A percentile compares a stretch with the other conserved stretches of the same genome.
These are phyloP conservation scores for Myopa testacea DNA, from an alignment of 2,888 invertebrate genomes.

Conservation along the genomic window DNA sequence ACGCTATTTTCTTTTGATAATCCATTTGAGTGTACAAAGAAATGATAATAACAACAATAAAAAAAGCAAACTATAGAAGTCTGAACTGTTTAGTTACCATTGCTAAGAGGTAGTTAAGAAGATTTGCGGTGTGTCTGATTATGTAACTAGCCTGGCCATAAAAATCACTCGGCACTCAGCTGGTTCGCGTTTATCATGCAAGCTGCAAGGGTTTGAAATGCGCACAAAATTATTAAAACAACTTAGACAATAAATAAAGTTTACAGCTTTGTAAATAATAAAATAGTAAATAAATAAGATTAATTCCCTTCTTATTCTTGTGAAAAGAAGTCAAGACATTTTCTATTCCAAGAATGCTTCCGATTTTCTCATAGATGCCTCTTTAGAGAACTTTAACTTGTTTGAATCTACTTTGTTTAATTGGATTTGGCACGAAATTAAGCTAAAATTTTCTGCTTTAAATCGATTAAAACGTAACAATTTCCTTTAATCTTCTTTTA, in stretches of 20 bases:
- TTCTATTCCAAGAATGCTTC: too few species aligned
- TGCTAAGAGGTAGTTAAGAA: neutral
- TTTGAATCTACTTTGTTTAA: too few species aligned
- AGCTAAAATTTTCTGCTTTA: too few species aligned
- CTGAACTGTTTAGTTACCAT: neutral
- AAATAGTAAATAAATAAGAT: too few species aligned
- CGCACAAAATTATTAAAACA: conserved; percentile 19
- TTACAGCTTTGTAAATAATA: neutral
- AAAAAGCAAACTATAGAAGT: neutral
- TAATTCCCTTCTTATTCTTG: too few species aligned
- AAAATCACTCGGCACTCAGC: conserved; percentile 19
- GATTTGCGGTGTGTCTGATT: too few species aligned
- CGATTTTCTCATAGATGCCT: too few species aligned
- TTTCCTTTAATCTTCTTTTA: too few species aligned
- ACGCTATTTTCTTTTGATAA: neutral
- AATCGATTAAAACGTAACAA: too few species aligned
- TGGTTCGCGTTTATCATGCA: neutral
- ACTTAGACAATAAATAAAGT: neutral
- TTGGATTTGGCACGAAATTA: too few species aligned
- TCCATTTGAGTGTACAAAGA: neutral
- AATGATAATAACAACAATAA: neutral
- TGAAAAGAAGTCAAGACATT: too few species aligned
- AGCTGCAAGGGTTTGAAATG: conserved; percentile 15
- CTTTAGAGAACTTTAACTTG: too few species aligned
- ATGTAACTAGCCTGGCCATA: conserved; percentile 2